These are phyloP conservation scores for Musca vetustissima DNA, from an alignment of 1,140 invertebrate species.

Conservation along the genomic window DNA sequence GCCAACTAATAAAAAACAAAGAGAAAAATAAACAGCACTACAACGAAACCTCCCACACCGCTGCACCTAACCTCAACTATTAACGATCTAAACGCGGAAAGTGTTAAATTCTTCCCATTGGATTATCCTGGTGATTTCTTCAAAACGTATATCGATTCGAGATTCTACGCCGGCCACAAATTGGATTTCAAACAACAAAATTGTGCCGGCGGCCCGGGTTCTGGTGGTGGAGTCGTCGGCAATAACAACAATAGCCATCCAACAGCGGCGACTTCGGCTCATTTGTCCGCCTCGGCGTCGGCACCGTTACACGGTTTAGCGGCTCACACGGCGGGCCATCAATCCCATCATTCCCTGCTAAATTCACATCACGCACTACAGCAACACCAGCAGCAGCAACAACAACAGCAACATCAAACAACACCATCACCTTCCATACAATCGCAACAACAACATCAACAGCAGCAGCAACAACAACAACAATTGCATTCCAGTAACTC, in stretches of 20 bases:
- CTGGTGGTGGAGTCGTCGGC: conserved; percentile 56
- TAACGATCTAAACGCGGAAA: not conserved
- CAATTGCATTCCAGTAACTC: conserved; percentile 27
- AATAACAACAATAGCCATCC: conserved; percentile 33
- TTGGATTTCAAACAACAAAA: conserved; percentile 62
- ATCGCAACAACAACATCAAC: conserved; percentile 24
- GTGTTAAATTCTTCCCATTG: conserved; percentile 3
- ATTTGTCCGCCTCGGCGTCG: conserved; percentile 27
- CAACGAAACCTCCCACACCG: too few species aligned
- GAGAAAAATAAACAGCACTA: too few species aligned
- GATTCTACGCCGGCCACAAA: conserved; percentile 58
- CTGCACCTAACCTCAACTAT: too few species aligned
- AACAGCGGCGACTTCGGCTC: too few species aligned
- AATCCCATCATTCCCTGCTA: conserved; percentile 18
- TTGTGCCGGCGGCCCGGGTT: conserved; percentile 58
- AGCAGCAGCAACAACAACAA: conserved; percentile 33
- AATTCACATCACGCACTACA: conserved; percentile 26
- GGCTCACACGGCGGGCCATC: conserved; percentile 13
- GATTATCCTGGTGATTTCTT: conserved; percentile 48
- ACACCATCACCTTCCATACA: conserved; percentile 11
- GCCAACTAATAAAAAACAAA: too few species aligned
- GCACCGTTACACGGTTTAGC: conserved; percentile 8
- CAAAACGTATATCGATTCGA: conserved; percentile 56
- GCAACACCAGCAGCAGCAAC: conserved; percentile 33
- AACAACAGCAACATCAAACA: conserved; percentile 37